Base-by-base conservation (phyloP, 2,888 invertebrate genomes). In the Drosophila algonquin region DNA sequence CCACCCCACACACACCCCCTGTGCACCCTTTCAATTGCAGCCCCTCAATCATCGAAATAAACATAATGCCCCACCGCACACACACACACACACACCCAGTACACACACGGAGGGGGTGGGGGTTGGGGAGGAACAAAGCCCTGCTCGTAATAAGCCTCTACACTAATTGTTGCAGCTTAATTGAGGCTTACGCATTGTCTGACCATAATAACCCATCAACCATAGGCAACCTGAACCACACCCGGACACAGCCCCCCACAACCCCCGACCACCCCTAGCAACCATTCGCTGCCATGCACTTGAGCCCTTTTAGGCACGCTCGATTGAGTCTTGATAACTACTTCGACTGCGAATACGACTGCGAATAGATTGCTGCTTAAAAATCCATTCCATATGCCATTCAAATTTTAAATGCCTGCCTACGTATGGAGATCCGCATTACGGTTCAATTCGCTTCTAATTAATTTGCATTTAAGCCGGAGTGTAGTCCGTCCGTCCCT, bases 101-200 rank as follows among this genome's bases (percentile, higher is more conserved):
- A 24, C 24, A 24, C 4, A 24, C 24, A 24, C 24, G 0, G 24
- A n/a, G 24, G 24, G 35, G 35, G 14, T 21, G 21, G 21, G 21
- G 21, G 21, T 21, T 3, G 5, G 10, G 40, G 35, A 5, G 40
- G 14, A 40, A n/a, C 40, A 40, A 40, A 40, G 40, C 40, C 24
- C 24, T 40, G 40, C 40, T 78, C 65, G 53, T 63, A 71, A 78
- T 74, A 74, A 74, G 78, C 77, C 50, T 40, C n/a, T 58, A n/a
- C 63, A 68, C 71, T 78, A 78, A 78, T 78, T 80, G 70, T 71
- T 54, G 62, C 52, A 77, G 80, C 80, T 79, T 79, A 79, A 80
- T 80, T 79, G 80, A 45, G 68, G 78, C 80, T 77, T 77, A 77
- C 61, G 53, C 62, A 71, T 30, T 77, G 67, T 58, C 45, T 40